phyloP scores from a whole-genome alignment of 2,113 vertebrate species.

The Phylloscopus trochilus region DNA sequence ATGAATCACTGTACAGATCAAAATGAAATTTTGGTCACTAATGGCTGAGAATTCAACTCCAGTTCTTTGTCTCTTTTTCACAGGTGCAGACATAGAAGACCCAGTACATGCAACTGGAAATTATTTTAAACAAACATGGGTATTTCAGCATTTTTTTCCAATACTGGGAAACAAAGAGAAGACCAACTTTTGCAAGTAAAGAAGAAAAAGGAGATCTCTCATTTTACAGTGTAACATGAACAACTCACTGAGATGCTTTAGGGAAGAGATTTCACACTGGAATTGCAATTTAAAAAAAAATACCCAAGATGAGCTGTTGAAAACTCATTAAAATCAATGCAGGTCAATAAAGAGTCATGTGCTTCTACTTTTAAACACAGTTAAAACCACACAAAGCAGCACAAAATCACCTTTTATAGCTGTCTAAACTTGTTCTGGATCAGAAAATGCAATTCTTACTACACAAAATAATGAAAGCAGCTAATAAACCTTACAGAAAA shows the following conservation, averaged over 20 bases:
- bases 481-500: conserved; percentile 56
- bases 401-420: conserved; percentile 42
- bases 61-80: neutral
- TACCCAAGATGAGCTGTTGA: conserved; percentile 36
- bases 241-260: neutral
- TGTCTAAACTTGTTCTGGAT: conserved; percentile 48
- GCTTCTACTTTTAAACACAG: conserved; percentile 47
- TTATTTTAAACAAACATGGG: neutral
- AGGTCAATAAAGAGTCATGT: conserved; percentile 27
- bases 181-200: neutral
- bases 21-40: neutral
- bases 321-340: conserved; percentile 48
- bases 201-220: neutral
- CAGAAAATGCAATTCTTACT: conserved; percentile 53
- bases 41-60: neutral
- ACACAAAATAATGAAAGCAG: conserved; percentile 57
- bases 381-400: conserved; percentile 18
- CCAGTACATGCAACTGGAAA: neutral
- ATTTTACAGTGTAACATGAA: conserved; percentile 21
- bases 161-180: neutral
- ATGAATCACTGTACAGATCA: neutral
- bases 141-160: neutral
- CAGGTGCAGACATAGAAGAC: neutral
- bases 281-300: neutral
- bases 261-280: neutral